Evolutionary conservation across 2,888 invertebrate genomes (phyloP), one percentile per base, ranked within the genome.

Genomic region (Caenorhabditis wallacei): DNA sequence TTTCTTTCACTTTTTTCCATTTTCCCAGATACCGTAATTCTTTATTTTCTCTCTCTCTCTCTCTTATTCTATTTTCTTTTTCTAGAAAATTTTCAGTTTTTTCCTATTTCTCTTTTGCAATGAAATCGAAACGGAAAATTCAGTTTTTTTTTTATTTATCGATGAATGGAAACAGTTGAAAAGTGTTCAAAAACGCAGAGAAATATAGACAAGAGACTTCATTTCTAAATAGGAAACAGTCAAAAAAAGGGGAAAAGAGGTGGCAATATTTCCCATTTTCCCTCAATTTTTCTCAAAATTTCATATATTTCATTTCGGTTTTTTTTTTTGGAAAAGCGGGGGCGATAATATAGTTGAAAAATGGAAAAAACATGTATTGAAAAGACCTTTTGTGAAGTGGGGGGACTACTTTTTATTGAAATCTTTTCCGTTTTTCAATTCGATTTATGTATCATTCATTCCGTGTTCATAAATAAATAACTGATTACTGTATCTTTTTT

Each of bases 301-400:
- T 11, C 40, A 40, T 13, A 40, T 13, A 40, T 40, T 10, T 40
- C 5, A 10, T 10, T 40, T 40, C 11, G 30, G 8, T 40, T 40
- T 40, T 13, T 8, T 40, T 40, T 40, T 4, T 7, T 18, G 48
- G 18, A 48, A 11, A 16, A 35, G 56, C 56, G 56, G 56, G 35
- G 56, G 56, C 56, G 35, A 10, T 54, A 16, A n/a, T 40, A 10
- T 35, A 16, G 26, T 54, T 54, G 53, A 56, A 56, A 56, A 30
- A 26, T 22, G 54, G 24, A 57, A 40, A 18, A 35, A 56, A 56
- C 30, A 56, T 13, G 35, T n/a, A 40, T 13, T 40, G 22, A 59
- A 40, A 40, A 57, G 37, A 35, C 57, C 57, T 57, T 57, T 59
- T 59, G 59, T 59, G 59, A n/a, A n/a, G n/a, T n/a, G n/a, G n/a